A percentile compares a stretch with the other conserved stretches of the same genome.
Conservation (phyloP, 2,113 vertebrate species). For the Raja brachyura region DNA sequence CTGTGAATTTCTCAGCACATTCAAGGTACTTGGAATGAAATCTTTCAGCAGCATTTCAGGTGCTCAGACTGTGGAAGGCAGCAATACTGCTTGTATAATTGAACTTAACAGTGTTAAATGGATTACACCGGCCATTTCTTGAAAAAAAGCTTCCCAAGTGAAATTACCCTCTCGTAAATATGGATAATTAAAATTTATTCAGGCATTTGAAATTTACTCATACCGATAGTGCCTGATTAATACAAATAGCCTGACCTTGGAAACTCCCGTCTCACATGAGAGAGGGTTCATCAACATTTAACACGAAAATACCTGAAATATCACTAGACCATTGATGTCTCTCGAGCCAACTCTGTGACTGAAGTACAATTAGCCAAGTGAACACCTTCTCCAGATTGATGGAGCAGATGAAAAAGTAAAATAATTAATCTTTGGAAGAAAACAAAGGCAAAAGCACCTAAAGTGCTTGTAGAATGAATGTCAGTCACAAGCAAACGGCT, state of each 20-base stretch:
- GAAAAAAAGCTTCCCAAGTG: not conserved
- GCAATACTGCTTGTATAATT: not conserved
- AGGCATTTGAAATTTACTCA: not conserved
- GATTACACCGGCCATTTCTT: not conserved
- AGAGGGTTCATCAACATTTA: not conserved
- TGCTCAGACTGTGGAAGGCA: not conserved
- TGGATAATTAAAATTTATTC: not conserved
- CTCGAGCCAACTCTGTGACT: not conserved
- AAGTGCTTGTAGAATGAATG: not conserved
- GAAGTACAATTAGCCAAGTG: not conserved
- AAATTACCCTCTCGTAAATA: not conserved
- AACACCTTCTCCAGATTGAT: not conserved
- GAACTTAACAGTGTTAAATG: not conserved
- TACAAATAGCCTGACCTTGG: not conserved
- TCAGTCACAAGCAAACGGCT: not conserved
- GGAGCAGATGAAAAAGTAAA: not conserved
- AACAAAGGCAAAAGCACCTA: not conserved
- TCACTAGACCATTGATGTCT: not conserved
- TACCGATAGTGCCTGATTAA: not conserved
- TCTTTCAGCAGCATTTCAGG: not conserved
- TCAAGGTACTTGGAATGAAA: not conserved
- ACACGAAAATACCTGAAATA: not conserved
- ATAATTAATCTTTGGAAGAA: not conserved
- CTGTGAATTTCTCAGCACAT: not conserved
- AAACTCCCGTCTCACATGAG: not conserved